Evolutionary conservation across 2,888 invertebrate genomes (phyloP).

Genomic region (Dasysyrphus albostriatus): DNA sequence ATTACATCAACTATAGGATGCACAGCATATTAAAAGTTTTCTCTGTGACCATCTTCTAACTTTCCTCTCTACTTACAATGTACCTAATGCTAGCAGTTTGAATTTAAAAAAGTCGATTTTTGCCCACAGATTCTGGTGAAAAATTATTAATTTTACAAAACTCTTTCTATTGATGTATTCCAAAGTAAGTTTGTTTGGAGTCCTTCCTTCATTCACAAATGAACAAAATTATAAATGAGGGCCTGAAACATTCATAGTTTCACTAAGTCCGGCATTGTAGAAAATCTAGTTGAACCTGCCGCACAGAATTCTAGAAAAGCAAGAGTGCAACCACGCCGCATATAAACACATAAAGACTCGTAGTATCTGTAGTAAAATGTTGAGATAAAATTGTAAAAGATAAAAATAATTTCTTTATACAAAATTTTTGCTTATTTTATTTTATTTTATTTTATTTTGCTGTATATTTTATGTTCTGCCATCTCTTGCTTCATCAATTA

Average conservation of each 20-base stretch:
- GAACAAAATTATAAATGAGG: background rate
- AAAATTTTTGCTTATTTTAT: constrained; percentile 56
- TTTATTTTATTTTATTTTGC: constrained; percentile 28
- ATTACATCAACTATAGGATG: too few relatives aligned
- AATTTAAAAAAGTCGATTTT: too few relatives aligned
- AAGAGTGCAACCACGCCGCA: constrained; percentile 27
- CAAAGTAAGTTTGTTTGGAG: too few relatives aligned
- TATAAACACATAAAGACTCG: background rate
- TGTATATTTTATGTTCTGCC: constrained; percentile 49
- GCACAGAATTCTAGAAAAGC: background rate
- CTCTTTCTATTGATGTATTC: too few relatives aligned
- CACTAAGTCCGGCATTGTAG: background rate
- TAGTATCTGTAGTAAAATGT: constrained; percentile 39
- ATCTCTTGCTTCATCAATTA: constrained; percentile 65
- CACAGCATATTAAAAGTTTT: too few relatives aligned
- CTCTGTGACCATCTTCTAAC: too few relatives aligned
- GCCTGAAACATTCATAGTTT: background rate
- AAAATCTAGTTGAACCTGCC: constrained; percentile 3
- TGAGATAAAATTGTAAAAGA: constrained; percentile 60
- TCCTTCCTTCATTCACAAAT: too few relatives aligned
- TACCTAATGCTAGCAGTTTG: too few relatives aligned
- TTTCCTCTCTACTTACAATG: too few relatives aligned
- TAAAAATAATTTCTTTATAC: constrained; percentile 69
- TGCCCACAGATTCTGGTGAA: too few relatives aligned
- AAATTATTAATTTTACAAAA: too few relatives aligned